Evolutionary conservation across 1,140 invertebrate species (phyloP).

Genomic region (Platyscapa corneri): DNA sequence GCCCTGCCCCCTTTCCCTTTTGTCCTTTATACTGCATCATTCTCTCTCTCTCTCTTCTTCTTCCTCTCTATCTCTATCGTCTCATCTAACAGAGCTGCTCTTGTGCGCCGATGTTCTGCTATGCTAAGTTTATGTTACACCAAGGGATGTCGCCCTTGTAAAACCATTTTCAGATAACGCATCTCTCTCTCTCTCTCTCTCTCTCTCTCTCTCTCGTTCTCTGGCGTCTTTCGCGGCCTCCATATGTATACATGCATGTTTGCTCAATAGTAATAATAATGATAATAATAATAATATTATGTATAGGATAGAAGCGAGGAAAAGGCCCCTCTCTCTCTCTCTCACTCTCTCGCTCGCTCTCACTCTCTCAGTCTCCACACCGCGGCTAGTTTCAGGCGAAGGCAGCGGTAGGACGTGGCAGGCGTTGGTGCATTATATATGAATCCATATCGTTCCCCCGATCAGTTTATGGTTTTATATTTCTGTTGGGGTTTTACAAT

Average conservation of each 20-base stretch:
- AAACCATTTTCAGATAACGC: conserved; percentile 73
- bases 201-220: not conserved
- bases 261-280: conserved; percentile 28
- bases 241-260: not conserved
- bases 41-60: conserved; percentile 1
- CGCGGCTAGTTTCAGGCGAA: not conserved
- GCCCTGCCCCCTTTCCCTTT: conserved; percentile 53
- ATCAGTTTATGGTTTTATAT: conserved; percentile 73
- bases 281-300: not conserved
- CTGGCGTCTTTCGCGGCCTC: not conserved
- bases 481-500: conserved; percentile 72
- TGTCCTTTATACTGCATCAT: conserved; percentile 40
- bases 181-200: conserved; percentile 56
- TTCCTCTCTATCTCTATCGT: conserved; percentile 41
- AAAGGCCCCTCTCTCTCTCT: not conserved
- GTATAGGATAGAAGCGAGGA: not conserved
- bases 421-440: conserved; percentile 65
- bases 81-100: conserved; percentile 40
- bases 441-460: conserved; percentile 69
- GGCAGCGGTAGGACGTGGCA: not conserved
- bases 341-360: too few relatives aligned
- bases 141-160: conserved; percentile 73
- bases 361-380: too few relatives aligned
- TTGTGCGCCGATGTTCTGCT: conserved; percentile 55
- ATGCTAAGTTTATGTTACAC: conserved; percentile 70